A percentile compares a stretch with the other conserved stretches of the same genome.
Evolutionary conservation across 2,113 vertebrate species (phyloP).

Genomic region (Sula dactylatra): DNA sequence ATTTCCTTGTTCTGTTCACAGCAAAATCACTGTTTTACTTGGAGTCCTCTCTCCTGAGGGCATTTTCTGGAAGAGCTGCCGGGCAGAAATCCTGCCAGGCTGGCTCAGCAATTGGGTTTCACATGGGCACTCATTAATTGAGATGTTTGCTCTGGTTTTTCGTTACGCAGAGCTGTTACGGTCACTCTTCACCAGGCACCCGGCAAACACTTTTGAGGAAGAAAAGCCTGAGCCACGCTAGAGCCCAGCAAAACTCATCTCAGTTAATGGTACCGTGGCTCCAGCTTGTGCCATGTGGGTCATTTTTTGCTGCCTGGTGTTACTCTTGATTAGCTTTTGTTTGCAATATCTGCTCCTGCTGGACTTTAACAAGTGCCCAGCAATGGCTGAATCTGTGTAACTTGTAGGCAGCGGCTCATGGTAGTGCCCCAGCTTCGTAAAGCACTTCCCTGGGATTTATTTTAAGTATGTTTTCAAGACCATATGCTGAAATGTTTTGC

Average conservation of each 20-base stretch:
- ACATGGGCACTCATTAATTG: not conserved
- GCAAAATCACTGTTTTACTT: not conserved
- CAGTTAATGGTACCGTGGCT: accelerated
- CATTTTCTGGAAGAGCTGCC: not conserved
- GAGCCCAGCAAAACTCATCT: not conserved
- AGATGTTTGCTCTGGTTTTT: not conserved
- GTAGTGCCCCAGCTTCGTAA: not conserved
- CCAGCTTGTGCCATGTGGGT: not conserved
- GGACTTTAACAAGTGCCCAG: not conserved
- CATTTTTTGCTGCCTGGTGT: not conserved
- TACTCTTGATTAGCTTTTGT: not conserved
- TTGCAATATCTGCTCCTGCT: not conserved
- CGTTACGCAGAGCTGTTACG: not conserved
- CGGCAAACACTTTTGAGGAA: not conserved
- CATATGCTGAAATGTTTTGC: not conserved
- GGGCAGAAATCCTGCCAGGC: not conserved
- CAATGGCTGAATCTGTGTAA: not conserved
- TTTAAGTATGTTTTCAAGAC: not conserved
- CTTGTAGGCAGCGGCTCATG: not conserved
- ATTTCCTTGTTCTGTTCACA: not conserved
- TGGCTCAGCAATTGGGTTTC: not conserved
- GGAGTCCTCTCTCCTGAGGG: not conserved
- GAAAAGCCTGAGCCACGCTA: not conserved
- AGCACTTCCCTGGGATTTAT: not conserved
- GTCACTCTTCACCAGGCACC: not conserved